phyloP scores from a whole-genome alignment of 1,140 invertebrate species.

The Drosophila willistoni region DNA sequence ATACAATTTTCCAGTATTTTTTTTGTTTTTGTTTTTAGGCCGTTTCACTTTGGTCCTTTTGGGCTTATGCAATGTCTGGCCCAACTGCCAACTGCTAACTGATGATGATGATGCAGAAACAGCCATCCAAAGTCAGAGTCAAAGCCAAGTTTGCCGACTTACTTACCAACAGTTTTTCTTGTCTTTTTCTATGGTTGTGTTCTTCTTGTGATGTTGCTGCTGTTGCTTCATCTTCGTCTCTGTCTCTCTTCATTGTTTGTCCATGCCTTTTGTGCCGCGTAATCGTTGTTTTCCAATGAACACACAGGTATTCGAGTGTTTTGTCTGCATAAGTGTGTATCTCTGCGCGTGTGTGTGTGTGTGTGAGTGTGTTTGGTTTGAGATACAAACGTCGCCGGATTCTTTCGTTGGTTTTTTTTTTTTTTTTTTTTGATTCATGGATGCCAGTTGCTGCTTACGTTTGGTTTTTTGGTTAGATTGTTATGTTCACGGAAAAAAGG shows the following conservation, averaged over 20 bases:
- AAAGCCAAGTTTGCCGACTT: slow-evolving; percentile 61
- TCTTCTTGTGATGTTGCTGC: slow-evolving; percentile 15
- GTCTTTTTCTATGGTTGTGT: slow-evolving; percentile 16
- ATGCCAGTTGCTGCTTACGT: slow-evolving; percentile 44
- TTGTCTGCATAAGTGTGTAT: slow-evolving; percentile 2
- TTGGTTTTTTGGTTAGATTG: slow-evolving; percentile 47
- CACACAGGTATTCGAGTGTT: slow-evolving; percentile 52
- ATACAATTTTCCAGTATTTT: slow-evolving; percentile 67
- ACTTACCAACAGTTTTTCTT: slow-evolving; percentile 46
- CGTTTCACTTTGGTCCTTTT: slow-evolving; percentile 49
- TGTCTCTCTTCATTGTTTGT: slow-evolving; percentile 62
- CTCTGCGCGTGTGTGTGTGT: not conserved
- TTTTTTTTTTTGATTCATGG: slow-evolving; percentile 67
- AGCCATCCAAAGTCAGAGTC: slow-evolving; percentile 35
- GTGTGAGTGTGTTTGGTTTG: slow-evolving; percentile 34
- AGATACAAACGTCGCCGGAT: slow-evolving; percentile 73
- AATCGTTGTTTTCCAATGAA: slow-evolving; percentile 80
- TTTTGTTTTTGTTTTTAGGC: slow-evolving; percentile 45
- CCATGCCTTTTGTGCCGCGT: slow-evolving; percentile 77
- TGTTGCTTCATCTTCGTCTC: slow-evolving; percentile 30
- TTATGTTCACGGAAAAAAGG: slow-evolving; percentile 65
- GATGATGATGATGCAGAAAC: slow-evolving; percentile 39
- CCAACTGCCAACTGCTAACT: slow-evolving; percentile 3
- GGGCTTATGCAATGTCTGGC: slow-evolving; percentile 62
- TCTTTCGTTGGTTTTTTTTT: slow-evolving; percentile 48